Percentiles rank a stretch among this genome's conserved stretches.
phyloP scores from a whole-genome alignment of 2,113 vertebrate species.

The Pyrgilauda ruficollis region DNA sequence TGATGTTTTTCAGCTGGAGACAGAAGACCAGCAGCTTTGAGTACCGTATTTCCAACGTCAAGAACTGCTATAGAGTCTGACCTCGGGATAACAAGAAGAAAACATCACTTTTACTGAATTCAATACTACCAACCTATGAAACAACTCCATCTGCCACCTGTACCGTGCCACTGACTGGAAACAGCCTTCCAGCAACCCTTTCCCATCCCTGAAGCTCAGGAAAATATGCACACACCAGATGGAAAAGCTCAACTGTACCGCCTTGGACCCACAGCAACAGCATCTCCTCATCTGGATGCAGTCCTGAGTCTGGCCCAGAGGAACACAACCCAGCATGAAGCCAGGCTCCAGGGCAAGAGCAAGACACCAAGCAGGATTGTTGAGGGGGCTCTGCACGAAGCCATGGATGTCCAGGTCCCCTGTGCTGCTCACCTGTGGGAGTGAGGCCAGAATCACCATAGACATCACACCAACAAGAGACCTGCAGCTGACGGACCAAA shows the following conservation, averaged over 20 bases:
- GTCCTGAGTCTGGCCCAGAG: background rate
- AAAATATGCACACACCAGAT: background rate
- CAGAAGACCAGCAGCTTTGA: background rate
- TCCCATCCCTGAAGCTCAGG: background rate
- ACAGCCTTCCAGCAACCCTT: background rate
- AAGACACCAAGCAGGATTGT: fast-evolving
- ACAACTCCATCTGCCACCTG: background rate
- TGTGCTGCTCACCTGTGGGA: background rate
- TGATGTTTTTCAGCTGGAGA: background rate
- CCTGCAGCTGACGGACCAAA: background rate
- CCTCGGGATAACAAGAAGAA: background rate
- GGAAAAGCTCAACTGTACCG: fast-evolving
- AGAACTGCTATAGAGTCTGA: background rate
- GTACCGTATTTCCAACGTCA: background rate
- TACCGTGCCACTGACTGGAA: fast-evolving
- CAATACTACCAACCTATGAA: background rate
- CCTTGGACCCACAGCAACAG: background rate
- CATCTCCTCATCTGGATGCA: fast-evolving
- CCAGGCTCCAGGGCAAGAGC: background rate
- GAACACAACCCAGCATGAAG: background rate
- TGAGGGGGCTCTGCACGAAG: background rate
- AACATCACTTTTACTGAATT: background rate
- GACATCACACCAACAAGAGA: background rate
- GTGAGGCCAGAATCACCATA: background rate
- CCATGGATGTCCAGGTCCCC: fast-evolving